Evolutionary conservation across 2,888 invertebrate genomes (phyloP).

Genomic region (Lymantria dispar): DNA sequence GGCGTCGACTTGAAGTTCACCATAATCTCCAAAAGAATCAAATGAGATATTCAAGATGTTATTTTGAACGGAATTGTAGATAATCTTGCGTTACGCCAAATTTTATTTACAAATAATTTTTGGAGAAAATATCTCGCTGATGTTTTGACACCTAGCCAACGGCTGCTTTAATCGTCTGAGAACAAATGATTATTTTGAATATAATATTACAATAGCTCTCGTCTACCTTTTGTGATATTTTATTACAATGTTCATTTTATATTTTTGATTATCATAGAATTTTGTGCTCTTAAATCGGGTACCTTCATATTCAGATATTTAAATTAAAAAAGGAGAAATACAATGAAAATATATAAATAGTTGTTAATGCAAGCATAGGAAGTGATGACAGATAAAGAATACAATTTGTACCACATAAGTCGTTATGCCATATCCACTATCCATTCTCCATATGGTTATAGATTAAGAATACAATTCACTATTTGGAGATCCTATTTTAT

Average conservation of each 20-base stretch:
- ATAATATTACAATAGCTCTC: slow-evolving; percentile 5
- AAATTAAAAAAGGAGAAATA: no score
- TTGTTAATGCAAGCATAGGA: no score
- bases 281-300: no score
- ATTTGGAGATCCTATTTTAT: no score
- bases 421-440: no score
- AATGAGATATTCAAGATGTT: slow-evolving; percentile 58
- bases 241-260: background rate
- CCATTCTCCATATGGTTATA: no score
- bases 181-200: slow-evolving; percentile 23
- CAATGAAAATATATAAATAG: no score
- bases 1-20: slow-evolving; percentile 33
- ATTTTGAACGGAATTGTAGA: slow-evolving; percentile 49
- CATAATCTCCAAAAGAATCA: slow-evolving; percentile 48
- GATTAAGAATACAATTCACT: no score
- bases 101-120: slow-evolving; percentile 35
- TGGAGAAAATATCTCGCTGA: slow-evolving; percentile 13
- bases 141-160: slow-evolving; percentile 19
- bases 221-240: slow-evolving; percentile 4
- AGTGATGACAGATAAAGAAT: no score
- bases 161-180: slow-evolving; percentile 14
- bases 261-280: no score
- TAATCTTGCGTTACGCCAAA: slow-evolving; percentile 38
- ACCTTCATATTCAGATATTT: no score
- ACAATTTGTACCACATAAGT: no score